Conservation (phyloP, 2,113 vertebrate genomes). For the Pica pica region DNA sequence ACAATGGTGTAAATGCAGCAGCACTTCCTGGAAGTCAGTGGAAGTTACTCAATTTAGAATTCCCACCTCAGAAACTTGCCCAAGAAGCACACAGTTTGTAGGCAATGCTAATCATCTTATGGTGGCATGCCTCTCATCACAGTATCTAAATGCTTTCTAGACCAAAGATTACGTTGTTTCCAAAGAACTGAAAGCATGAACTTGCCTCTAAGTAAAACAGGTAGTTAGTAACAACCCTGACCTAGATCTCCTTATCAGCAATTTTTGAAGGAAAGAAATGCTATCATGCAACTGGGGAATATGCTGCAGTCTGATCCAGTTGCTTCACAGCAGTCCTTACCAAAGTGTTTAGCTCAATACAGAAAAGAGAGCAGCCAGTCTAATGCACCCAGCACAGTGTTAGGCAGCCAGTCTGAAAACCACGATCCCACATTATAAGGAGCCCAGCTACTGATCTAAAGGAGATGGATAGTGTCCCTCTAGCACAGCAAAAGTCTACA, state of each 20-base stretch:
- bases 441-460: background rate
- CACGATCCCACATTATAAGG: background rate
- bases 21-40: background rate
- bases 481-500: background rate
- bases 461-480: background rate
- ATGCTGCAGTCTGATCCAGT: background rate
- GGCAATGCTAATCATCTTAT: background rate
- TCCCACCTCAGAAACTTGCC: background rate
- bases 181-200: background rate
- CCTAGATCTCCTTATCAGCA: conserved; percentile 13
- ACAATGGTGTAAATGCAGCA: background rate
- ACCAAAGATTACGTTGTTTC: conserved; percentile 13
- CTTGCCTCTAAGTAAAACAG: background rate
- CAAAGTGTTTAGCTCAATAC: background rate
- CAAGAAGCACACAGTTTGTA: background rate
- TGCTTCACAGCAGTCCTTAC: background rate
- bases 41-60: background rate
- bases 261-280: background rate
- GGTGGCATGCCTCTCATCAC: background rate
- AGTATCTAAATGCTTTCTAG: background rate
- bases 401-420: background rate
- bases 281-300: background rate
- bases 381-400: rapidly evolving
- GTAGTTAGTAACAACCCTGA: background rate
- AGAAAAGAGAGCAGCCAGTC: background rate